A percentile compares a stretch with the other conserved stretches of the same genome.
phyloP scores from a whole-genome alignment of 2,888 invertebrate genomes.

The Cynaeus angustus region DNA sequence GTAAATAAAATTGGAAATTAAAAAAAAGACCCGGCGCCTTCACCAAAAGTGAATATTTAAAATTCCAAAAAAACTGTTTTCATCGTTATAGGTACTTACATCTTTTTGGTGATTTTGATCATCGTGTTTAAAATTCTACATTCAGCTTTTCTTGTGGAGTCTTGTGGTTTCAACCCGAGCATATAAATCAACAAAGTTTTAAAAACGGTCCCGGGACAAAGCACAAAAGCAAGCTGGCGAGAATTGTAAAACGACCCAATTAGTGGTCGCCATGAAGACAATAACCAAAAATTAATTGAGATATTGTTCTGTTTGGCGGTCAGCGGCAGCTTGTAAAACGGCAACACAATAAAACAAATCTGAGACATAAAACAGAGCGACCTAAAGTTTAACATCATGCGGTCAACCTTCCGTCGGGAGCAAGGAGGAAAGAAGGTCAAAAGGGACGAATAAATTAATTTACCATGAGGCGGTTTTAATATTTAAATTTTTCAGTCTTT shows the following conservation, averaged over 20 bases:
- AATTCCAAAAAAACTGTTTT: no score
- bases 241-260: constrained; percentile 43
- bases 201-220: neutral
- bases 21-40: no score
- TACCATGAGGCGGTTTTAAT: constrained; percentile 45
- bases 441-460: constrained; percentile 45
- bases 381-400: constrained; percentile 37
- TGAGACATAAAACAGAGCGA: constrained; percentile 36
- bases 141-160: neutral
- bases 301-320: constrained; percentile 43
- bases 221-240: constrained; percentile 26
- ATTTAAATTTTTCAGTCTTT: constrained; percentile 41
- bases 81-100: no score
- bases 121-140: no score
- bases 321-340: constrained; percentile 38
- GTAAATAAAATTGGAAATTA: no score
- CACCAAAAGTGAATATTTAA: no score
- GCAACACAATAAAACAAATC: constrained; percentile 43
- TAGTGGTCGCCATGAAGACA: constrained; percentile 38
- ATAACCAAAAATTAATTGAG: constrained; percentile 48
- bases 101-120: no score
- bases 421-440: no score
- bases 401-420: constrained; percentile 20
- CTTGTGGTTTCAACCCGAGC: constrained; percentile 15
- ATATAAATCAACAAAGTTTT: constrained; percentile 29